Evolutionary conservation across 2,113 vertebrate genomes (phyloP).

Genomic region (Heteronetta atricapilla): DNA sequence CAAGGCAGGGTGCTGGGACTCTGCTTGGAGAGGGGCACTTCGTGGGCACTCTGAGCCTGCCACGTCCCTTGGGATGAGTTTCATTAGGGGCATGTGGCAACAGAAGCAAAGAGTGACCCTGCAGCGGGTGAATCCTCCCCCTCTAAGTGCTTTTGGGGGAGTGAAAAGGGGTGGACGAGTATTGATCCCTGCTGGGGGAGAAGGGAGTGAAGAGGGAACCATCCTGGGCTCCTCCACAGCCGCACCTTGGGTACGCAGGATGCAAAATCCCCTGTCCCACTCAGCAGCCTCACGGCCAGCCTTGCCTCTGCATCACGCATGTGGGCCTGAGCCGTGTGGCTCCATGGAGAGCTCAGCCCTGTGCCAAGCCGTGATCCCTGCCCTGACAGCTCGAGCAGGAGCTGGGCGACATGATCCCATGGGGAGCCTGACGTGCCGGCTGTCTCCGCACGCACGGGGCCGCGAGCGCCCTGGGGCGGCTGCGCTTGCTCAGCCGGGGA

Average conservation of each 20-base stretch:
- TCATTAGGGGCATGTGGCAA: background rate
- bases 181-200: background rate
- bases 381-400: background rate
- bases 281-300: background rate
- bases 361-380: background rate
- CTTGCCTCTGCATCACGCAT: accelerated
- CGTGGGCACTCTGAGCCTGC: background rate
- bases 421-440: background rate
- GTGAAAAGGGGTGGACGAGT: background rate
- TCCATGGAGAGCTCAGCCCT: background rate
- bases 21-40: background rate
- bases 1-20: background rate
- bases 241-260: background rate
- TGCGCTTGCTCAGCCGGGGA: background rate
- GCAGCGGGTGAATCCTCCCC: background rate
- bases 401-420: background rate
- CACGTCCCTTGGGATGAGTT: background rate
- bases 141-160: background rate
- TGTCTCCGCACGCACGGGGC: background rate
- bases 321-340: background rate
- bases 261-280: background rate
- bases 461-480: accelerated
- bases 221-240: background rate
- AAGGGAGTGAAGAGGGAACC: background rate
- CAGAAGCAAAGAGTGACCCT: background rate